Evolutionary conservation across 1,140 invertebrate genomes (phyloP), one percentile per base, ranked within the genome.

Genomic region (Drosophila subpulchrella): DNA sequence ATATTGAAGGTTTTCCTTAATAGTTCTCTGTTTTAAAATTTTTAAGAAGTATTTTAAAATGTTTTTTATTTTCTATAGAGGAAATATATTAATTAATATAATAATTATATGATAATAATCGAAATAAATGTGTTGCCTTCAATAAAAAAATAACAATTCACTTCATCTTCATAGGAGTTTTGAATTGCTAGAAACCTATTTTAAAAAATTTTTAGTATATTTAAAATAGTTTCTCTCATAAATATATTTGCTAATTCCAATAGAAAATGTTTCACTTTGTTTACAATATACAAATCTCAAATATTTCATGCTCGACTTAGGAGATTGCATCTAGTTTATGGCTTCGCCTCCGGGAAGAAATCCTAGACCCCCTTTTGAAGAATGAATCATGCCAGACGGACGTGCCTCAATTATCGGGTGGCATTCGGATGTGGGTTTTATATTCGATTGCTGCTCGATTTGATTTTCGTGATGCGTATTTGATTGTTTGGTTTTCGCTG

Each of bases 371-470:
- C 20, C 30, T 15, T 17, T 17, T 38, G 6, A 10, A 15, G 20
- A 36, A 27, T 50, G 34, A 53, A 63, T 55, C 58, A 71, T 68
- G 42, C 34, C 24, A 15, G 32, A 42, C 10, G 24, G 4, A 88
- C 82, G 83, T 86, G 82, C 53, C 71, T 59, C 53, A 76, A 75
- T 73, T 79, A 72, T 30, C 12, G 3, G 61, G 44, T 48, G 34
- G 59, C 53, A 66, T 70, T 72, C 63, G 36, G 44, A 53, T 53
- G 12, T 61, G 24, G 38, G 12, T 38, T 39, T 38, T 39, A 36
- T 73, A 61, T 70, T 74, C 66, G 51, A 70, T 68, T 73, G 59
- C 20, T 15, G 55, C 61, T 34, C 48, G 51, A 86, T 73, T 82
- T 59, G 51, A 62, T 75, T 66, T 81, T 68, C 53, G 50, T 81